Conservation (phyloP, 2,888 invertebrate genomes). For the Ophioninae sp. region DNA sequence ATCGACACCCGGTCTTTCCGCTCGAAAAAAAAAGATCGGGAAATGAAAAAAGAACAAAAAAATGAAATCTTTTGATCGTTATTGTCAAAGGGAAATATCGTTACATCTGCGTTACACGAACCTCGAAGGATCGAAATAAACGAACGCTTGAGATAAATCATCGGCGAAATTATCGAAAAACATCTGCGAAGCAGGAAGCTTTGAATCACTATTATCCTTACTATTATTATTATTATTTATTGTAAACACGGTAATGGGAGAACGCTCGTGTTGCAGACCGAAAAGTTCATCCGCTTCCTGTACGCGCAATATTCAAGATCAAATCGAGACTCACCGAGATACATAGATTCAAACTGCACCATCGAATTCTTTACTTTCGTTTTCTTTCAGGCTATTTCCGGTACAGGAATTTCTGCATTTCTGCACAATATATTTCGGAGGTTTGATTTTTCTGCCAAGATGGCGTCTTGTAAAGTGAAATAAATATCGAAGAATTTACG, state of each 20-base stretch:
- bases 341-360: slow-evolving; percentile 2
- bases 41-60: slow-evolving; percentile 19
- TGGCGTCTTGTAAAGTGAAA: neutral
- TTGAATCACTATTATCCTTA: neutral
- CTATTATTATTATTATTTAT: neutral
- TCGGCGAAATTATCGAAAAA: slow-evolving; percentile 57
- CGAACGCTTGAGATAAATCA: slow-evolving; percentile 72
- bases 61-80: slow-evolving; percentile 53
- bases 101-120: slow-evolving; percentile 30
- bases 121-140: slow-evolving; percentile 70
- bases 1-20: slow-evolving; percentile 68
- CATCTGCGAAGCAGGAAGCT: slow-evolving; percentile 13
- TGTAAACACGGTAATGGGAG: slow-evolving; percentile 21
- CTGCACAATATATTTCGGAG: neutral
- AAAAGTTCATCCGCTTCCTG: slow-evolving; percentile 5
- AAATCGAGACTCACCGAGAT: neutral
- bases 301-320: neutral
- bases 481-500: neutral
- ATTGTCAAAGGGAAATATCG: slow-evolving; percentile 40
- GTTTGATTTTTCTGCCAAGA: neutral
- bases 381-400: slow-evolving; percentile 1
- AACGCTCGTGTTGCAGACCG: neutral
- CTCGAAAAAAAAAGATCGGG: neutral
- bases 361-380: slow-evolving; percentile 3
- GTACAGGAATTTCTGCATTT: neutral